Evolutionary conservation across 2,797 vertebrate genomes (phyloP).

Genomic region (Rhinatrema bivittatum): DNA sequence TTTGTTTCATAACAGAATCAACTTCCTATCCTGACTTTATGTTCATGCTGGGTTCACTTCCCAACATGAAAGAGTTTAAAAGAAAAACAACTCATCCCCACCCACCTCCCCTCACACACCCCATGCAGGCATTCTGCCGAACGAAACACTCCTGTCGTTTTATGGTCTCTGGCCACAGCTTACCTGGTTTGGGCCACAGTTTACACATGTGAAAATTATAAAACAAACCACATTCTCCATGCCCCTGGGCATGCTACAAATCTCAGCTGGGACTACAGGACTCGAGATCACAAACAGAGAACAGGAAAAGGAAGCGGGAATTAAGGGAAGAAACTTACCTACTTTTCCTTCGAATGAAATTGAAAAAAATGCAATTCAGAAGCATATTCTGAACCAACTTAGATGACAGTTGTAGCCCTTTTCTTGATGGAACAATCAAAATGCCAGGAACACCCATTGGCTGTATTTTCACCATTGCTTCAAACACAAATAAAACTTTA

Average conservation of each 20-base stretch:
- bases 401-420: constrained; percentile 98
- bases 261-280: constrained; percentile 26
- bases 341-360: no score
- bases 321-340: constrained; percentile 73
- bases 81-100: no score
- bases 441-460: constrained; percentile 88
- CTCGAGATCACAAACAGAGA: constrained; percentile 23
- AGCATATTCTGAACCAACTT: constrained; percentile 99
- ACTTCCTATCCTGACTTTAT: no score
- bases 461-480: constrained; percentile 68
- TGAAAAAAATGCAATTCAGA: constrained; percentile 75
- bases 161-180: constrained; percentile 3
- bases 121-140: background rate
- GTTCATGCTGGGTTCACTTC: no score
- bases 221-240: constrained; percentile 33
- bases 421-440: constrained; percentile 77
- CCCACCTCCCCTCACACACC: no score
- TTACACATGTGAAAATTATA: constrained; percentile 16
- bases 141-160: background rate
- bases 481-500: constrained; percentile 57
- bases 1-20: no score
- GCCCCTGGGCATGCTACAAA: constrained; percentile 30
- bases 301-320: constrained; percentile 43
- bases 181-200: constrained; percentile 41
- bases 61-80: no score